A percentile compares a stretch with the other conserved stretches of the same genome.
Conservation (phyloP, 2,888 invertebrate species). For the Aspidiotus rigidus region DNA sequence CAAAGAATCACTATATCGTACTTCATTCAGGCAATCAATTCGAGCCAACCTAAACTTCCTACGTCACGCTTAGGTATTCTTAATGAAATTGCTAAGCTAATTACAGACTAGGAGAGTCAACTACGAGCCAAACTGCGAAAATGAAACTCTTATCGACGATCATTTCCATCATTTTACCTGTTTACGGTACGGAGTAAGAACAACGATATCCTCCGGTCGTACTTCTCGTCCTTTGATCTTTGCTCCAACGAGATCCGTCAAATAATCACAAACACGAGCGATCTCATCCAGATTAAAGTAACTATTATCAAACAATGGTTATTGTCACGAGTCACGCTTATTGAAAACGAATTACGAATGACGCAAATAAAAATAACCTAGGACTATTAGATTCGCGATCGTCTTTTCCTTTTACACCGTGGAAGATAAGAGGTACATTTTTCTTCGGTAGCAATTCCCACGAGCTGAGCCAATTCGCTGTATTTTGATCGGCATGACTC, state of each 20-base stretch:
- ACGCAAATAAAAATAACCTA: slow-evolving; percentile 42
- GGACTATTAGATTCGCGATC: slow-evolving; percentile 47
- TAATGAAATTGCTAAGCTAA: too few relatives aligned
- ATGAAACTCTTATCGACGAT: neutral
- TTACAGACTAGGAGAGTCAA: too few relatives aligned
- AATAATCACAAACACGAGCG: slow-evolving; percentile 50
- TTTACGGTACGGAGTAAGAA: slow-evolving; percentile 52
- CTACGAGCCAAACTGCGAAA: too few relatives aligned
- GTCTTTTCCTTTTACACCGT: slow-evolving; percentile 51
- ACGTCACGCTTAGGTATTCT: too few relatives aligned
- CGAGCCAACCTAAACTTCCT: too few relatives aligned
- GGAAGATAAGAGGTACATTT: slow-evolving; percentile 52
- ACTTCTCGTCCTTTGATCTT: slow-evolving; percentile 40
- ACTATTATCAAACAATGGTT: slow-evolving; percentile 42
- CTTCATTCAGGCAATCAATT: too few relatives aligned
- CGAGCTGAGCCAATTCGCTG: neutral
- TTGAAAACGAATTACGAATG: too few relatives aligned
- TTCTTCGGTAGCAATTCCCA: slow-evolving; percentile 43
- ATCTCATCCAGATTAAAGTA: slow-evolving; percentile 54
- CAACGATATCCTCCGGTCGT: slow-evolving; percentile 48
- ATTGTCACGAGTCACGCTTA: too few relatives aligned
- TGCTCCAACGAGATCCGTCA: slow-evolving; percentile 46
- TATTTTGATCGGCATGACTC: slow-evolving; percentile 9
- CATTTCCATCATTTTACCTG: slow-evolving; percentile 40
- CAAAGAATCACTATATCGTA: neutral